These are phyloP conservation scores for Trichopoda pennipes DNA, from an alignment of 2,888 invertebrate genomes.

Conservation along the genomic window DNA sequence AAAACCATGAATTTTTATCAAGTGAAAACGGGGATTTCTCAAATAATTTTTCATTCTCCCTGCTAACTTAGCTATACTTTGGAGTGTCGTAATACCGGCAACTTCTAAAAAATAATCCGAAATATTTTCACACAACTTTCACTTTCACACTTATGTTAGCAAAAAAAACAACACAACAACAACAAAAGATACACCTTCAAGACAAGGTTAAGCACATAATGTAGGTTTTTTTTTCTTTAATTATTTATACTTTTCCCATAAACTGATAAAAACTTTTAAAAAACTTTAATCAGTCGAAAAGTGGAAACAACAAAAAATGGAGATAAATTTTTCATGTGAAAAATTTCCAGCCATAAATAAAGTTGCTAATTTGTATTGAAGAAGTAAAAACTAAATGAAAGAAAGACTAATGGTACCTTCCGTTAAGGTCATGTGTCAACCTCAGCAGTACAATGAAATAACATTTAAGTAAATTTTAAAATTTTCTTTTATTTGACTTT, in stretches of 20 bases:
- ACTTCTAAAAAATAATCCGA: too few species aligned
- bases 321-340: constrained; percentile 50
- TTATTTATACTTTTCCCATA: constrained; percentile 36
- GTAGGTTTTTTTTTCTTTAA: neutral
- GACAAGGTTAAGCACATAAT: constrained; percentile 39
- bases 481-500: constrained; percentile 40
- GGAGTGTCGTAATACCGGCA: too few species aligned
- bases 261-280: neutral
- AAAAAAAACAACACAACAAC: too few species aligned
- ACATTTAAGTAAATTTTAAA: constrained; percentile 16
- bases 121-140: neutral
- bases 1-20: too few species aligned
- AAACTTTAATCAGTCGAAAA: constrained; percentile 9
- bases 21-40: too few species aligned
- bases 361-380: constrained; percentile 36
- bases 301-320: neutral
- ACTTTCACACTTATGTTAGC: neutral
- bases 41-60: too few species aligned
- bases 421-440: constrained; percentile 43
- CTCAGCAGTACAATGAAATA: constrained; percentile 8
- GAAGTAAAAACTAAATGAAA: neutral
- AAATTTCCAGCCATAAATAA: constrained; percentile 19
- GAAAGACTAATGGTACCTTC: constrained; percentile 10
- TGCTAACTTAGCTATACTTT: too few species aligned
- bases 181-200: constrained; percentile 6